phyloP scores from a whole-genome alignment of 2,888 invertebrate species.

The Heliconius hortense region DNA sequence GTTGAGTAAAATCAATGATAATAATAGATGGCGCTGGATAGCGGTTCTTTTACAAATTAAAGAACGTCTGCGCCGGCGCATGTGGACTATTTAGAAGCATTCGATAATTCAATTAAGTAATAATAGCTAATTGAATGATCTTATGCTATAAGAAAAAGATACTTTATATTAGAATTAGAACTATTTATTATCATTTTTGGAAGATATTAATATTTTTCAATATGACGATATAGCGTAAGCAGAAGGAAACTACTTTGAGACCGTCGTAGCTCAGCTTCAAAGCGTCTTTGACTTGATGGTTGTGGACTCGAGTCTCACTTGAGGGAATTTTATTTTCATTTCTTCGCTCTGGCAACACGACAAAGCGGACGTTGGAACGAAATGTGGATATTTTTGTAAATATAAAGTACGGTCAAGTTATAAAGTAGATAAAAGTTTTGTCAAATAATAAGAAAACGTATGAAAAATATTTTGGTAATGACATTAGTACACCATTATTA shows the following conservation, averaged over 20 bases:
- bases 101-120: background rate
- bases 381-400: too few relatives aligned
- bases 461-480: too few relatives aligned
- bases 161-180: too few relatives aligned
- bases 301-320: too few relatives aligned
- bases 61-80: conserved; percentile 58
- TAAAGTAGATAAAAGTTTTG: too few relatives aligned
- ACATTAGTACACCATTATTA: too few relatives aligned
- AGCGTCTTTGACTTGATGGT: too few relatives aligned
- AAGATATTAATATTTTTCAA: background rate
- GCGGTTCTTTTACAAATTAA: conserved; percentile 68
- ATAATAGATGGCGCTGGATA: conserved; percentile 73
- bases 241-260: too few relatives aligned
- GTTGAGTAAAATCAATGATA: conserved; percentile 56
- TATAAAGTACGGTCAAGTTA: too few relatives aligned
- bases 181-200: background rate
- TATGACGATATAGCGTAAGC: too few relatives aligned
- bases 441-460: too few relatives aligned
- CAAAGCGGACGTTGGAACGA: background rate
- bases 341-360: background rate
- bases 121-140: background rate
- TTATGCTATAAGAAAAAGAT: background rate
- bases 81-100: conserved; percentile 56
- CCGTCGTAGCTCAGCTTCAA: too few relatives aligned
- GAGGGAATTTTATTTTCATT: background rate